Base-by-base conservation (phyloP, 1,140 invertebrate genomes). In the Reticulitermes speratus region DNA sequence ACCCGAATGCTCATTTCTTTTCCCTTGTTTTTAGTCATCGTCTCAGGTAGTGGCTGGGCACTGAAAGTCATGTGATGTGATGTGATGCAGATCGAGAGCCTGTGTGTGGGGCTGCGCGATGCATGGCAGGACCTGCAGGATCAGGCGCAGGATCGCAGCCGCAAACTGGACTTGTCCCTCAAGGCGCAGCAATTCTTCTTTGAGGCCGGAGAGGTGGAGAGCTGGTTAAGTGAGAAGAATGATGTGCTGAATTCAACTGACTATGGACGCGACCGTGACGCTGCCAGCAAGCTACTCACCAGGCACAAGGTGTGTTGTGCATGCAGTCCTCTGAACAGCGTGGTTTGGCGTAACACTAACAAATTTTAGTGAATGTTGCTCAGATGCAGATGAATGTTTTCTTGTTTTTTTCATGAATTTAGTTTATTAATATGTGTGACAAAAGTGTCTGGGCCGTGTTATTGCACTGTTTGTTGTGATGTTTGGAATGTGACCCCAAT, bases 191-290 rank as follows among this genome's bases (percentile, higher is more conserved):
- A 97, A 92, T 97, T 97, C 91, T 94, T 96, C 91, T 96, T 96
- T 89, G 97, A 98, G 90, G 96, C 97, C 12, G 95, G 95, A 87
- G 98, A 99, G 92, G 96, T 98, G 87, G 98, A 99, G 91, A 95
- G 95, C 84, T 99, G 98, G 98, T 93, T 99, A 84, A 94, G 94
- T 69, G 97, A 98, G 91, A 97, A 97, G 89, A 95, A 95, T 84
- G 96, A 96, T 86, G 94, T 96, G 44, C 90, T 98, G 14, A 94
- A 93, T 81, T 96, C 96, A 44, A 95, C 94, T 11, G 97, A 98
- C 90, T 96, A 96, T 88, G 97, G 97, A 32, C 93, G 96, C 59
- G 97, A 99, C 92, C 93, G 97, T 83, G 96, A 97, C 90, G 94
- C 96, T 23, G 97, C 97, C 69, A 96, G 97, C 25, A 98, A 98